A percentile compares a stretch with the other conserved stretches of the same genome.
These are phyloP conservation scores for Heliangelus exortis DNA, from an alignment of 2,797 vertebrate species.

Conservation along the genomic window DNA sequence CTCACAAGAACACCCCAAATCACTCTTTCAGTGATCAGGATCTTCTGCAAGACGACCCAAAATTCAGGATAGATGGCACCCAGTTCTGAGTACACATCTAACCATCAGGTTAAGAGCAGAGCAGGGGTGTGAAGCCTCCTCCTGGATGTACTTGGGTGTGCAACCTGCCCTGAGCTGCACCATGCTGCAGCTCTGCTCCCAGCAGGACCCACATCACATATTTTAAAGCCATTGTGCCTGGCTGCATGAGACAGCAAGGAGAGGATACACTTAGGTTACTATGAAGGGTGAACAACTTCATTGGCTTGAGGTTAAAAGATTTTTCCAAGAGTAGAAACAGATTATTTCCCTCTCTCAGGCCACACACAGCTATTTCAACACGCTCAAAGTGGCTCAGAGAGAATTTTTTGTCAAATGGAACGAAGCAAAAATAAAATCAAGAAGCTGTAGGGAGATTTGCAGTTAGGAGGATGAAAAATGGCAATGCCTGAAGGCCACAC, in stretches of 20 bases:
- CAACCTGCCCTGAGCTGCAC: background rate
- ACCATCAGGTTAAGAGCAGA: background rate
- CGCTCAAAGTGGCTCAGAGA: background rate
- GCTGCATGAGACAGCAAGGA: background rate
- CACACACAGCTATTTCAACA: background rate
- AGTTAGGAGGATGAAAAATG: background rate
- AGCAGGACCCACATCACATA: fast-evolving
- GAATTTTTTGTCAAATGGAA: background rate
- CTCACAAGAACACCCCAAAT: background rate
- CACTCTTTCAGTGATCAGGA: background rate
- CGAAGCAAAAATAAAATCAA: background rate
- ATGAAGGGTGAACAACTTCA: background rate
- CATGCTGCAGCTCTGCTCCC: background rate
- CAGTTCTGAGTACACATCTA: background rate
- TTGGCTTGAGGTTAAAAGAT: background rate
- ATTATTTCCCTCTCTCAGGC: background rate
- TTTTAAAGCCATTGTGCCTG: background rate
- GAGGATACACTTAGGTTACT: background rate
- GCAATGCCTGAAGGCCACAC: background rate
- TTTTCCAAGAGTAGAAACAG: background rate
- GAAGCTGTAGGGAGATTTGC: background rate
- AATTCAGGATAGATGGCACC: background rate
- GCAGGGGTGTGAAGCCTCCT: background rate
- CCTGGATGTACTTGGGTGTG: background rate
- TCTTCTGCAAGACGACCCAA: background rate